Base-by-base conservation (phyloP, 2,888 invertebrate species). In the Aphrophora alni region DNA sequence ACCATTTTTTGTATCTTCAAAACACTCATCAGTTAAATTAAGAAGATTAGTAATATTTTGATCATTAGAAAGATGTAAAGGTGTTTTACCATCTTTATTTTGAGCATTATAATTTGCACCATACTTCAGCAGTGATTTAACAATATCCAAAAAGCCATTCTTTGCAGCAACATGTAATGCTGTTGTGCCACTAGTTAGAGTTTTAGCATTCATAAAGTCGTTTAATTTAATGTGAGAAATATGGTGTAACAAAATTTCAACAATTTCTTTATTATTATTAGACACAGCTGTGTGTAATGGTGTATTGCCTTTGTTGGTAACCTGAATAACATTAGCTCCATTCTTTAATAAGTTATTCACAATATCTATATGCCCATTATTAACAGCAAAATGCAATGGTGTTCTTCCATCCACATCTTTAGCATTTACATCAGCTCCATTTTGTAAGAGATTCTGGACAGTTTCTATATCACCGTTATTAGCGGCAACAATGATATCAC, bases 151-250 rank as follows among this genome's bases (percentile, higher is more conserved):
- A 12, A 21, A 73, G 79, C 80, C 79, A 17, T 75, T 44, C 25
- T 51, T 21, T 2, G 78, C 81, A 78, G 85, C 84, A 38, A 79
- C 71, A 80, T 82, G 82, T 73, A 85, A 38, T 17, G 69, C 71
- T 27, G 84, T 82, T 21, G 69, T 72, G 24, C 83, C 83, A 26
- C 80, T 72, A 44, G 21, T 10, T 28, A 74, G 75, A 0, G 84
- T 85, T 82, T 82, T 82, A 72, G 84, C 82, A 82, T 85, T 85
- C 75, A 85, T 38, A 80, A 84, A 83, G 38, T 82, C 80, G 77
- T 77, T 81, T 14, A 85, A 80, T 80, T 84, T 80, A 26, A 81
- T 70, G 51, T 70, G 73, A 44, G 68, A 81, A 8, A 78, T 27
- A 72, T 80, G 77, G 70, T 80, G 26, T 51, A 84, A 71, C 68